Percentiles rank a stretch among this genome's conserved stretches.
Evolutionary conservation across 2,888 invertebrate species (phyloP).

Genomic region (Cryptosula pallasiana): DNA sequence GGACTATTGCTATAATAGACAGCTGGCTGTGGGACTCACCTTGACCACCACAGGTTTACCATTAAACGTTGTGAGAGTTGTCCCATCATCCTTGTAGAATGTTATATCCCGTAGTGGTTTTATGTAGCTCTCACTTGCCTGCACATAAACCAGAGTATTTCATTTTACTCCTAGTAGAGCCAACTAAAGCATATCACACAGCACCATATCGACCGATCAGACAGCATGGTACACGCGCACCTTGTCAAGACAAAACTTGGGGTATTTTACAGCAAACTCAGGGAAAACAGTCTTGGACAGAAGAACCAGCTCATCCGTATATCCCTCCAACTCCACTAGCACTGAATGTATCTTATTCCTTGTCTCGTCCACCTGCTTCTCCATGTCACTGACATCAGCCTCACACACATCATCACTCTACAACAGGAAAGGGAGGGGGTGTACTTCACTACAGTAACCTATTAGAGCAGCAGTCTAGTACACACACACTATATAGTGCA

Average conservation of each 20-base stretch:
- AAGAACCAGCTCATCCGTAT: background rate
- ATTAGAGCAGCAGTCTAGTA: background rate
- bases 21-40: background rate
- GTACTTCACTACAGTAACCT: too few species aligned
- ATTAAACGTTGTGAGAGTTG: background rate
- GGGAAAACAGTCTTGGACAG: background rate
- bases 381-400: background rate
- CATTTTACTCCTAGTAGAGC: background rate
- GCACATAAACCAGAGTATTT: background rate
- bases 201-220: too few species aligned
- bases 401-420: conserved; percentile 16
- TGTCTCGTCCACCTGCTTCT: background rate
- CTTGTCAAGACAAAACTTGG: background rate
- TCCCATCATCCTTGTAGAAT: background rate
- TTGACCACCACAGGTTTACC: background rate
- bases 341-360: background rate
- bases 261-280: conserved; percentile 16
- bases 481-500: background rate
- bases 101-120: background rate
- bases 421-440: too few species aligned
- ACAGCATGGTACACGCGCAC: background rate
- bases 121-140: background rate
- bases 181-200: too few species aligned
- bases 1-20: too few species aligned
- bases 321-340: background rate